Base-by-base conservation (phyloP, 64 coral and sea anemone species). In the Porites lutea region DNA sequence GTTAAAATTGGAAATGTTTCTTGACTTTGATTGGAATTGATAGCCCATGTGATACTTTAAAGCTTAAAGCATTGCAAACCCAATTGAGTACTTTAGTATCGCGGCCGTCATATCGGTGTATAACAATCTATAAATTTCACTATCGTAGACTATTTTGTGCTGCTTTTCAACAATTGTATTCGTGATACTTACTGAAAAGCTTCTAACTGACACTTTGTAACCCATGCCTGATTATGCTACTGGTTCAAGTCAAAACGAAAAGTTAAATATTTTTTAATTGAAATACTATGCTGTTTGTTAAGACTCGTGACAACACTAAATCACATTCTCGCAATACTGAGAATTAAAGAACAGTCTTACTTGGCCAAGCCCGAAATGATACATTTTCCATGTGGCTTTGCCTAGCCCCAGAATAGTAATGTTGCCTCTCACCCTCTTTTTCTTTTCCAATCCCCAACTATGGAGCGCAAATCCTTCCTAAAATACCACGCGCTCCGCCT, bases 251-350 rank as follows among this genome's bases (percentile, higher is more conserved):
- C 27, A 37, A 37, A 37, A 37, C 0, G 27, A 37, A 37, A 37
- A 37, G 27, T 37, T 37, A 37, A 0, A 37, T 37, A 37, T 37
- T 37, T 37, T 37, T 37, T 37, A 37, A 37, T 1, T 21, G 65
- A 68, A 68, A 68, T n/a, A 68, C 65, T 68, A 68, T 68, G 65
- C 22, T 68, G 22, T 68, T 68, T 68, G 65, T 68, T 18, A 68
- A 68, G 65, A 68, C 65, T 21, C 65, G 65, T 68, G 65, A 68
- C 65, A 68, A 68, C 18, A 68, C 65, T 21, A 68, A 68, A 37
- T 18, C 65, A 68, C 65, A 68, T 68, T 68, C 22, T n/a, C 8
- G 65, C 18, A 68, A 68, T 68, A 68, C 65, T 68, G 65, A 68
- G 65, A n/a, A 21, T 18, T 68, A 68, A 68, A 68, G 22, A 21